These are phyloP conservation scores for Glaucopsyche alexis DNA, from an alignment of 2,888 invertebrate species.

Conservation along the genomic window DNA sequence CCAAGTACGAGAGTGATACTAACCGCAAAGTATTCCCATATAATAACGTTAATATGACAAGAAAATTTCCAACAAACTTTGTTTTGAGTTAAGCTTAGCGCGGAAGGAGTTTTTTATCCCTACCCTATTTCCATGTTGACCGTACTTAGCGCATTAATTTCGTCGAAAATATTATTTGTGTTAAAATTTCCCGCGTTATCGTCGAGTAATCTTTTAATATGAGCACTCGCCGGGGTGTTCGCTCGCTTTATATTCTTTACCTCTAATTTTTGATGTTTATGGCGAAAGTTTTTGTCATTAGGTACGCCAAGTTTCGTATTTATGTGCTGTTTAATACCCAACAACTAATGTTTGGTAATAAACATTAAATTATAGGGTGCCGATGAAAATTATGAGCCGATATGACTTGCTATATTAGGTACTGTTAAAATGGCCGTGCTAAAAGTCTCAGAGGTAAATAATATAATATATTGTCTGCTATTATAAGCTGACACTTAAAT, in stretches of 20 bases:
- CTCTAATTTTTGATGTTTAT: constrained; percentile 26
- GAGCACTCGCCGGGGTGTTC: constrained; percentile 8
- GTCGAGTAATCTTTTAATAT: constrained; percentile 22
- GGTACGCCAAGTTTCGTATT: constrained; percentile 19
- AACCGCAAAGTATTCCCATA: constrained; percentile 7
- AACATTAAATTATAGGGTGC: neutral
- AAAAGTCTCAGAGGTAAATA: no score
- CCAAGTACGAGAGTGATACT: neutral
- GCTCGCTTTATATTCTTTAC: constrained; percentile 23
- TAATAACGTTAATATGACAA: constrained; percentile 25
- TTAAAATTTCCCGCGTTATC: constrained; percentile 15
- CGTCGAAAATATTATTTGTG: constrained; percentile 21
- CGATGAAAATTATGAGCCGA: no score
- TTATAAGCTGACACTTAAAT: no score
- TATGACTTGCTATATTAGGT: neutral
- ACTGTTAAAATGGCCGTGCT: neutral
- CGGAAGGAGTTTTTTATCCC: neutral
- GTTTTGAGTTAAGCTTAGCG: neutral
- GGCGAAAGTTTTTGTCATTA: constrained; percentile 24
- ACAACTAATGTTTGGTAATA: constrained; percentile 10
- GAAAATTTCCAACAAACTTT: constrained; percentile 18
- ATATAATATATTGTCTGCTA: no score
- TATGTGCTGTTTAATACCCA: constrained; percentile 21
- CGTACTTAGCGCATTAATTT: constrained; percentile 22
- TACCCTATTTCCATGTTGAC: neutral